These are phyloP conservation scores for Pygocentrus nattereri DNA, from an alignment of 2,797 vertebrate genomes.

Conservation along the genomic window DNA sequence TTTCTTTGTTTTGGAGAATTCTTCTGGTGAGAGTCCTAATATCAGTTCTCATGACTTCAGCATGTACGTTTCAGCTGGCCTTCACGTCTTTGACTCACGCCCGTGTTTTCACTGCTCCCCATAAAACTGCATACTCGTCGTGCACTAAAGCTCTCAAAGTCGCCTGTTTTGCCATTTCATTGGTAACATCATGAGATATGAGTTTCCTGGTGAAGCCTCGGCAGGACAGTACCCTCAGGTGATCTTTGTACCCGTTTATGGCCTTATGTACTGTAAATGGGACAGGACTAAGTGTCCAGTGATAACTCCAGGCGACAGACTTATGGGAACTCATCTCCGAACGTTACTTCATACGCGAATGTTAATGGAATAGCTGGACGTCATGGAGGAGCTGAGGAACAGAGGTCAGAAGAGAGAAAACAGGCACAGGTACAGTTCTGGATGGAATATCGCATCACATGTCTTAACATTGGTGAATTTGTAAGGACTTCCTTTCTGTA, in stretches of 20 bases:
- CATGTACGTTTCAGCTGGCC: no score
- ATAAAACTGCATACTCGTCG: no score
- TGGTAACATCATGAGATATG: not conserved
- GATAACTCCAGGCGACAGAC: slow-evolving; percentile 53
- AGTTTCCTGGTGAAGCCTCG: slow-evolving; percentile 1
- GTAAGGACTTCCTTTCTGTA: no score
- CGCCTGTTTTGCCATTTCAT: no score
- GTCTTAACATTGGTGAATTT: no score
- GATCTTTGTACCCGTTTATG: slow-evolving; percentile 74
- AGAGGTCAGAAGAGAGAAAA: slow-evolving; percentile 71
- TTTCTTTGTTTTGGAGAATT: no score
- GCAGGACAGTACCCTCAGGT: slow-evolving; percentile 39
- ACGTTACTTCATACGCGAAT: not conserved
- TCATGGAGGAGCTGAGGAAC: slow-evolving; percentile 74
- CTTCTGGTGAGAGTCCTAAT: no score
- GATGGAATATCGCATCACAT: no score
- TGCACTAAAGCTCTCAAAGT: no score
- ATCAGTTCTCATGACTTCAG: no score
- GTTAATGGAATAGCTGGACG: slow-evolving; percentile 35
- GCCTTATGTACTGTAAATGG: slow-evolving; percentile 62
- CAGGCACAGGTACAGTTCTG: slow-evolving; percentile 72
- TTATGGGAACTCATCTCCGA: slow-evolving; percentile 11
- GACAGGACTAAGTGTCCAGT: slow-evolving; percentile 38
- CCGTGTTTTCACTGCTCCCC: no score
- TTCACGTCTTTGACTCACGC: no score